Evolutionary conservation across 2,888 invertebrate species (phyloP), one percentile per base, ranked within the genome.

Genomic region (Endotricha flammealis): DNA sequence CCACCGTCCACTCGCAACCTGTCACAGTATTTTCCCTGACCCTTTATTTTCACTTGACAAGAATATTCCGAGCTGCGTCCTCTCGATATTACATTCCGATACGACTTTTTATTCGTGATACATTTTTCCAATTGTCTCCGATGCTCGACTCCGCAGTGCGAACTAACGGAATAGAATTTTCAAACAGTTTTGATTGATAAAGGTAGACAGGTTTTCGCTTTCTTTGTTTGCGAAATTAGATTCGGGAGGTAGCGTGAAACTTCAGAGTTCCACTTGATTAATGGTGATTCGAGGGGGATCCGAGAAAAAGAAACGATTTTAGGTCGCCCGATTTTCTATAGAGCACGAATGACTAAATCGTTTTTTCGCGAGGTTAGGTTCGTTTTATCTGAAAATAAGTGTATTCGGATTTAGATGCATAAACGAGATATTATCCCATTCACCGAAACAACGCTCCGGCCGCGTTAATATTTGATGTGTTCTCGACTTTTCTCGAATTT

Each of bases 131-230:
- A 81, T 82, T 81, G 81, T 81, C 78, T 76, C 71, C 70, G 61
- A 53, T 66, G 73, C 72, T 68, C 68, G 70, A 68, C 63, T 69
- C 64, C 66, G 55, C 68, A 65, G 65, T 71, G 70, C 67, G 74
- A 80, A 82, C 79, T 81, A 79, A 78, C 77, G 66, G 75, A 79
- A 85, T 80, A 78, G 71, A 85, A 81, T 79, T 86, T 85, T 79
- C 79, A 76, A 81, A 79, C 77, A 78, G 76, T 83, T 86, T 82
- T 83, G 82, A 86, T 83, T 83, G 86, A 83, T 83, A 85, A 81
- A 82, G 82, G 83, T 83, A 82, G 83, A 83, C 81, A 74, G 78
- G 73, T 75, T 82, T 82, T 76, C 78, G 76, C 70, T 80, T 83
- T 82, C 79, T 82, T 83, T 83, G 82, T 83, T 85, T 82, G 74